Evolutionary conservation across 2,113 vertebrate species (phyloP).

Genomic region (Macaca nemestrina): DNA sequence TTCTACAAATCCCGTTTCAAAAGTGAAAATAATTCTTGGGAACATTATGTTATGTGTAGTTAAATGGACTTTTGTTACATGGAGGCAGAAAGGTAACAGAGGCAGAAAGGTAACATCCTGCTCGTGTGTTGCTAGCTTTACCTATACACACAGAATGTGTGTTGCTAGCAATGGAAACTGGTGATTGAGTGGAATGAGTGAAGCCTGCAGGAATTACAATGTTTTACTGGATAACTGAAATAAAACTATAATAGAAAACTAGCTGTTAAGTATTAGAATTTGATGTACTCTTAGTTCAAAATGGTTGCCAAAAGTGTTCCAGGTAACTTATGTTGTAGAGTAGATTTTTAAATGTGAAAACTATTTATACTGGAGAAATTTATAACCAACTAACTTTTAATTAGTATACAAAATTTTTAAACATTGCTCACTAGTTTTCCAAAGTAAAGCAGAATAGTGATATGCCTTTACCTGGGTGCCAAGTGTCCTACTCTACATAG

Average conservation of each 20-base stretch:
- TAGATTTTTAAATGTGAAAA: not conserved
- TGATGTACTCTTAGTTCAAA: not conserved
- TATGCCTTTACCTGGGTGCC: not conserved
- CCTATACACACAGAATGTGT: not conserved
- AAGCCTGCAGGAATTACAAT: not conserved
- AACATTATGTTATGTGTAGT: not conserved
- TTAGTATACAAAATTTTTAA: not conserved
- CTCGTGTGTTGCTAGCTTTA: not conserved
- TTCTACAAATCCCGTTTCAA: conserved; percentile 3
- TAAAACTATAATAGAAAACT: not conserved
- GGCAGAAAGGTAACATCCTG: not conserved
- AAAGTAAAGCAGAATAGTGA: not conserved
- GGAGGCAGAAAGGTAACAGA: not conserved
- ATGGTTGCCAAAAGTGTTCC: not conserved
- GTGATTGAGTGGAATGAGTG: not conserved
- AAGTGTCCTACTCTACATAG: not conserved
- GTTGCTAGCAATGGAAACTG: not conserved
- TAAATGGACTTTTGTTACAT: not conserved
- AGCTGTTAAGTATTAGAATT: not conserved
- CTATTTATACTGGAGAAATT: not conserved
- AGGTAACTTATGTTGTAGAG: not conserved
- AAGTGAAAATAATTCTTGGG: not conserved
- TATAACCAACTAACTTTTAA: not conserved
- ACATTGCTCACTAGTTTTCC: not conserved
- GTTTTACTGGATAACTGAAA: not conserved